These are phyloP conservation scores for Mya arenaria DNA, from an alignment of 1,140 invertebrate species.

Conservation along the genomic window DNA sequence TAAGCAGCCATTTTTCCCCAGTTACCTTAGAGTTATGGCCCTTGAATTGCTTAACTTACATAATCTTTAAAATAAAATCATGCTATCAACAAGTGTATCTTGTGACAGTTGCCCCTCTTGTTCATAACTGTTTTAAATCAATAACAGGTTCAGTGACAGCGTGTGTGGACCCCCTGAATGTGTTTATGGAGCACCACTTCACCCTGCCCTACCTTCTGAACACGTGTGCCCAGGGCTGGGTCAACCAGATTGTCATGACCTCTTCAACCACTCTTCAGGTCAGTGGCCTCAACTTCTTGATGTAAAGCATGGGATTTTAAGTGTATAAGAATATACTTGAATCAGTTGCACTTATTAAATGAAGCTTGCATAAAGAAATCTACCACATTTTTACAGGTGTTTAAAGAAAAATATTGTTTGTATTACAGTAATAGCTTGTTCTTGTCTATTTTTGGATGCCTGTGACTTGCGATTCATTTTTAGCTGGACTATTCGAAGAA, in stretches of 20 bases:
- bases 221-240: conserved; percentile 77
- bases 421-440: too few relatives aligned
- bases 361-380: too few relatives aligned
- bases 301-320: neutral
- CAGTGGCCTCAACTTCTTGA: too few relatives aligned
- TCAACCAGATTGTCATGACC: conserved; percentile 77
- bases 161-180: conserved; percentile 75
- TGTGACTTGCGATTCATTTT: too few relatives aligned
- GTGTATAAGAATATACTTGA: neutral
- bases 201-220: conserved; percentile 72
- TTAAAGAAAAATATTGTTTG: too few relatives aligned
- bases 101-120: too few relatives aligned
- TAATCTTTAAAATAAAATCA: neutral
- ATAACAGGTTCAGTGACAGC: conserved; percentile 76
- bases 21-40: neutral
- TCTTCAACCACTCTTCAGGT: conserved; percentile 70
- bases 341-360: neutral
- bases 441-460: too few relatives aligned
- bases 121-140: too few relatives aligned
- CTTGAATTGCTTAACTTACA: neutral
- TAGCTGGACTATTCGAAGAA: too few relatives aligned
- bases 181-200: conserved; percentile 73
- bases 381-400: too few relatives aligned
- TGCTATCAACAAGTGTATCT: neutral
- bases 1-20: neutral